These are phyloP conservation scores for Coendou prehensilis DNA, from an alignment of 2,797 vertebrate species.

Conservation along the genomic window DNA sequence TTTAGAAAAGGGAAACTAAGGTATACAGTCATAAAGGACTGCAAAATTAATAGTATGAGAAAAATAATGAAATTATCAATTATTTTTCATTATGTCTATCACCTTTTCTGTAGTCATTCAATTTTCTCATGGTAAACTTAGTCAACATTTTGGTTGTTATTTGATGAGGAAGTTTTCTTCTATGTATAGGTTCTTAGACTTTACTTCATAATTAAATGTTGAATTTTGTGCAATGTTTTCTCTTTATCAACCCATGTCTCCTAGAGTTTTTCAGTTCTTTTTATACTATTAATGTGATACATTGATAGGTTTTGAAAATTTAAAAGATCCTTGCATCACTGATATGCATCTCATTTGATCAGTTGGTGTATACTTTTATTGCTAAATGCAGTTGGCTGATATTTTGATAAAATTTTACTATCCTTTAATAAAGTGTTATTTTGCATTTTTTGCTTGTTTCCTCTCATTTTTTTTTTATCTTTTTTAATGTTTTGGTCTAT, in stretches of 20 bases:
- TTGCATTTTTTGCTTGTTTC: no score
- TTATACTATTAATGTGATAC: neutral
- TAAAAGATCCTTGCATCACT: neutral
- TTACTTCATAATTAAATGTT: neutral
- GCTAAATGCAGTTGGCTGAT: neutral
- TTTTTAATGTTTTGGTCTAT: no score
- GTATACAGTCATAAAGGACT: neutral
- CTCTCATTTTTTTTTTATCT: no score
- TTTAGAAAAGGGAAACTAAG: neutral
- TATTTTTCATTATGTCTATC: no score
- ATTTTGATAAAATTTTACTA: neutral
- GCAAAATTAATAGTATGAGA: neutral
- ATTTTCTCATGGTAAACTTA: neutral
- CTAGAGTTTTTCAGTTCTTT: neutral
- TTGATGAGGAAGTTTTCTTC: neutral
- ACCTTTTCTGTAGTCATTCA: neutral
- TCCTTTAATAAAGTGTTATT: no score
- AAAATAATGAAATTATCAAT: neutral
- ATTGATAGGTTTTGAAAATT: neutral
- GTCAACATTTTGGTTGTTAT: no score
- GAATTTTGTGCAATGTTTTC: neutral
- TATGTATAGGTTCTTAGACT: neutral
- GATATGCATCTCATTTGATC: neutral
- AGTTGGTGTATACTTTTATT: neutral
- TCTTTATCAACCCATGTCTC: neutral